Base-by-base conservation (phyloP, 2,888 invertebrate genomes). In the Yponomeuta malinellus region DNA sequence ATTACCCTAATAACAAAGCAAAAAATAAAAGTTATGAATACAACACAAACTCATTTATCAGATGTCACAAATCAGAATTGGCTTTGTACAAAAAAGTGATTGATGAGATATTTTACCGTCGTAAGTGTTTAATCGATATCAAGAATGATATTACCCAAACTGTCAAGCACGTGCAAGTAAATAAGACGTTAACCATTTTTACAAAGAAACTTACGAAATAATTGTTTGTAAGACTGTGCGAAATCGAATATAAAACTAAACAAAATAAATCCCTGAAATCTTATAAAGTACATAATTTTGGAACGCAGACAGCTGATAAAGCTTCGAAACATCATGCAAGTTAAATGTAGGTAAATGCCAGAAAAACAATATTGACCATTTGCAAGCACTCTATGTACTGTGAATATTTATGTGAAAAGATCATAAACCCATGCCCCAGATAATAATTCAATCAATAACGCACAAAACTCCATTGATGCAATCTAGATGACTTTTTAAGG, bases 321-420 rank as follows among this genome's bases (percentile, higher is more conserved):
- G 68, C 68, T 15, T 68, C n/a, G 33, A n/a, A 68, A 69, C 3
- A 77, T 77, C 87, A 85, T 87, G 87, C 87, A 31, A 52, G 33
- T 9, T 65, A 33, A 31, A 31, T 59, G 52, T 65, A 81, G 73
- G 80, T 77, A 77, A 74, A 73, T 74, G 73, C 72, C 75, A 12
- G 12, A 65, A 31, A 65, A 31, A 15, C 12, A 59, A 59, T 59
- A 15, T 59, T 59, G 52, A 59, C 52, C 52, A 59, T 15, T 15
- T 82, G 86, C 86, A 87, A 86, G 86, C 86, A 78, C 78, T 81
- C 84, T 85, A 84, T 79, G 76, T 83, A 81, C 77, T 79, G 74
- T 77, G 70, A 79, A 52, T n/a, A 59, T 59, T 9, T 63, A 12
- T 37, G 79, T 79, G 79, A 81, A 83, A 80, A 80, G 79, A 81